A percentile compares a stretch with the other conserved stretches of the same genome.
Conservation (phyloP, 2,113 vertebrate species). For the Dasyurus viverrinus region DNA sequence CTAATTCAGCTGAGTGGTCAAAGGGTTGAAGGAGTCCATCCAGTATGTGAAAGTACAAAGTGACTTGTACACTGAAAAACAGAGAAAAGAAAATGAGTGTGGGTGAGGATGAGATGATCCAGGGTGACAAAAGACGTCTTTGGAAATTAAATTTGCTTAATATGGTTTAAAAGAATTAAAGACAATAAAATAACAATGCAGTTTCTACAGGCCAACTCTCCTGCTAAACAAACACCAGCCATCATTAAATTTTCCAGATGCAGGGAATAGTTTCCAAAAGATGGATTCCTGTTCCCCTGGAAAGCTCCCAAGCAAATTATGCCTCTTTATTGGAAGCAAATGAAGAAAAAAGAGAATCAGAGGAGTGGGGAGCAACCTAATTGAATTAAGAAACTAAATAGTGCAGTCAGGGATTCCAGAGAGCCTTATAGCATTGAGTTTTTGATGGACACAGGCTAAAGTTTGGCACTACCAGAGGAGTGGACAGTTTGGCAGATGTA, state of each 20-base stretch:
- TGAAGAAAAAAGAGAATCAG: slow-evolving; percentile 81
- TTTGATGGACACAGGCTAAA: slow-evolving; percentile 73
- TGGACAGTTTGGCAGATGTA: background rate
- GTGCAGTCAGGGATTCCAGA: slow-evolving; percentile 76
- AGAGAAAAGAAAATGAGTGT: slow-evolving; percentile 57
- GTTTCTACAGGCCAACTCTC: slow-evolving; percentile 71
- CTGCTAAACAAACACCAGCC: slow-evolving; percentile 73
- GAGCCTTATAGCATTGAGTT: slow-evolving; percentile 56
- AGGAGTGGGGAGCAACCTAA: slow-evolving; percentile 78
- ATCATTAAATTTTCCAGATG: slow-evolving; percentile 81
- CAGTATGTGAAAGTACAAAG: slow-evolving; percentile 68
- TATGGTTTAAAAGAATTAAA: slow-evolving; percentile 80
- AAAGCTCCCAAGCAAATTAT: slow-evolving; percentile 85
- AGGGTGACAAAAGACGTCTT: slow-evolving; percentile 75
- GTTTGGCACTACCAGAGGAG: slow-evolving; percentile 30
- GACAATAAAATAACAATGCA: slow-evolving; percentile 79
- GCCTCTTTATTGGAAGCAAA: slow-evolving; percentile 85
- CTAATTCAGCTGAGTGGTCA: slow-evolving; percentile 82
- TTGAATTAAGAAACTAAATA: slow-evolving; percentile 82
- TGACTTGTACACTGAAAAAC: slow-evolving; percentile 71
- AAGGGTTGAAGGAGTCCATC: slow-evolving; percentile 72
- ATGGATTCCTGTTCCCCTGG: slow-evolving; percentile 80
- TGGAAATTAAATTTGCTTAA: slow-evolving; percentile 83
- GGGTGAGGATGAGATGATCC: slow-evolving; percentile 56
- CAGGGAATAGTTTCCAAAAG: slow-evolving; percentile 72